Evolutionary conservation across 2,797 vertebrate genomes (phyloP), one percentile per base, ranked within the genome.

Genomic region (Sandelia bainsii): DNA sequence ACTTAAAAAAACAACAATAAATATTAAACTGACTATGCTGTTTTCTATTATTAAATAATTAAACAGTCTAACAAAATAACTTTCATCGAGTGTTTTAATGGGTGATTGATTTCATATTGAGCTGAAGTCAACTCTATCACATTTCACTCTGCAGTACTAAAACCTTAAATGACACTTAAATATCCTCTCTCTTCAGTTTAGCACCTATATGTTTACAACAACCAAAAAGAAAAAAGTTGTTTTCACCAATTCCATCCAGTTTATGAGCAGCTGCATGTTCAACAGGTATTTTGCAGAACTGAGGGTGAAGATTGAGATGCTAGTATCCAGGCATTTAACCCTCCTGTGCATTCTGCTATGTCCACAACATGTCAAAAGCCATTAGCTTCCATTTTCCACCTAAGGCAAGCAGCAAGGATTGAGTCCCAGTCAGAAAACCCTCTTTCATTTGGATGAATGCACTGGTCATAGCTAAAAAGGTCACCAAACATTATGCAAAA

Each of bases 391-490:
- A 23, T 63, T 67, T 77, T 82, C 74, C 72, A 90, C 91, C 90
- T 75, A 69, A 85, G 91, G 89, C 89, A n/a, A 84, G 66, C 16
- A 46, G 75, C 45, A 22, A 72, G 70, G 78, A 79, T 74, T 77
- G 83, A 90, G 81, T 82, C 62, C 68, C 60, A 68, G 77, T 87
- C 87, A 85, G 80, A 80, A 87, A 88, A 82, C 52, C 75, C 56
- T 68, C 83, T 89, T 90, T 88, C 78, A 83, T 90, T 80, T 84
- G 79, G 86, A 90, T 83, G 87, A 88, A 87, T 88, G 79, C 80
- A 69, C 79, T 85, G 87, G 69, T 70, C 79, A 73, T 62, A 59
- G 51, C 81, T 80, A 77, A 90, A 84, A 89, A 89, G 83, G 84
- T 91, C 88, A 89, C 62, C 72, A 85, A 80, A 86, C 82, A 87